Evolutionary conservation across 2,888 invertebrate species (phyloP).

Genomic region (Drosophila mimetica): DNA sequence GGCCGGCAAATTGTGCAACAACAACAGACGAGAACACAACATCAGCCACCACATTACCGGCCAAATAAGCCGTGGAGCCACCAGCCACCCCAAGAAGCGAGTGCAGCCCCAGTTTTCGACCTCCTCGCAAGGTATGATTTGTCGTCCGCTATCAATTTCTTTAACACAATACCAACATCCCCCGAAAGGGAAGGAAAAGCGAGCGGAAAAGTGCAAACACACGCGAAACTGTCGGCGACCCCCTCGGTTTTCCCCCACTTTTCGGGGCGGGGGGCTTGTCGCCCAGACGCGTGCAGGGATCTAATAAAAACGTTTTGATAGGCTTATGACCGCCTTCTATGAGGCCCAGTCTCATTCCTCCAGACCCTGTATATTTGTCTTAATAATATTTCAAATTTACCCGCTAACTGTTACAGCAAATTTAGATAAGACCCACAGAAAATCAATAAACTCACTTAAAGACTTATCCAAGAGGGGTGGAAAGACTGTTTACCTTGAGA

Average conservation of each 20-base stretch:
- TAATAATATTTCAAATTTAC: slow-evolving; percentile 65
- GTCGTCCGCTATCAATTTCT: slow-evolving; percentile 73
- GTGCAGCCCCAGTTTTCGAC: slow-evolving; percentile 50
- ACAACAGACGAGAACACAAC: slow-evolving; percentile 43
- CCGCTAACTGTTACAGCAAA: slow-evolving; percentile 62
- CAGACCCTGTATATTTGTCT: slow-evolving; percentile 42
- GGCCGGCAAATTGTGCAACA: slow-evolving; percentile 75
- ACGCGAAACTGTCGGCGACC: slow-evolving; percentile 74
- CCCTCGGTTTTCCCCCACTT: slow-evolving; percentile 5
- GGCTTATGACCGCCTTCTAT: slow-evolving; percentile 66
- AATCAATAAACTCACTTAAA: slow-evolving; percentile 22
- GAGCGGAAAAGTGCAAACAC: slow-evolving; percentile 77
- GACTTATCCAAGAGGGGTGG: slow-evolving; percentile 5
- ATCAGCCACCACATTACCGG: slow-evolving; percentile 32
- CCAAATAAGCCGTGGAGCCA: slow-evolving; percentile 37
- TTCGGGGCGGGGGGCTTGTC: slow-evolving; percentile 53
- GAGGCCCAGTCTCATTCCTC: slow-evolving; percentile 35
- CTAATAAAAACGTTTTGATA: slow-evolving; percentile 77
- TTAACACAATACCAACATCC: slow-evolving; percentile 46
- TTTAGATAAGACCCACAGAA: slow-evolving; percentile 52
- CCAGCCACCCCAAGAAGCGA: slow-evolving; percentile 53
- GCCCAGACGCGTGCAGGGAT: slow-evolving; percentile 63
- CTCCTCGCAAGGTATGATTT: slow-evolving; percentile 64
- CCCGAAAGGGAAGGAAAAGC: slow-evolving; percentile 59
- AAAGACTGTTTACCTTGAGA: slow-evolving; percentile 1